Conservation (phyloP, 2,113 vertebrate species). For the Corythoichthys intestinalis region DNA sequence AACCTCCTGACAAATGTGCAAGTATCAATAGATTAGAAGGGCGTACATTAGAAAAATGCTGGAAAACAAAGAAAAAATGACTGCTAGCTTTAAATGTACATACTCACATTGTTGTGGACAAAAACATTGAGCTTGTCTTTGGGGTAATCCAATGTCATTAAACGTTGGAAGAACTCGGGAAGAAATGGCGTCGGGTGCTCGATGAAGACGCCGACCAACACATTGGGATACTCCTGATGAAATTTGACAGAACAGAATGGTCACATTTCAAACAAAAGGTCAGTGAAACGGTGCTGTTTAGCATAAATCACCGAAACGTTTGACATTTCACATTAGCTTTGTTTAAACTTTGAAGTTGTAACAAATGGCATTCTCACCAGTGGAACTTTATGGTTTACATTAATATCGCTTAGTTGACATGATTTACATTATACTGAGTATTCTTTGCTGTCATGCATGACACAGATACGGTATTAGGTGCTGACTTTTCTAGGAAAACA, state of each 20-base stretch:
- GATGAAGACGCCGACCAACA: slow-evolving; percentile 89
- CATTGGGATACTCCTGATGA: slow-evolving; percentile 82
- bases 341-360: slow-evolving; percentile 6
- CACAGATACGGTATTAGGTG: neutral
- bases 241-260: slow-evolving; percentile 38
- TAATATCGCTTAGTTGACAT: neutral
- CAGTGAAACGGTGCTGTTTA: slow-evolving; percentile 23
- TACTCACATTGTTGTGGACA: slow-evolving; percentile 93
- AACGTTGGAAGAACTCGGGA: slow-evolving; percentile 85
- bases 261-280: slow-evolving; percentile 21
- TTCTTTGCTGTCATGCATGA: neutral
- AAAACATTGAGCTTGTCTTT: slow-evolving; percentile 86
- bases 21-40: slow-evolving; percentile 26
- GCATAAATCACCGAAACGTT: slow-evolving; percentile 34
- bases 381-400: neutral
- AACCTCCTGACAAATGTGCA: slow-evolving; percentile 79
- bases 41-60: neutral
- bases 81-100: slow-evolving; percentile 20
- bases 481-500: neutral
- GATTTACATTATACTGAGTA: neutral
- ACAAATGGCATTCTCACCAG: neutral
- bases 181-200: slow-evolving; percentile 97
- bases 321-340: slow-evolving; percentile 7
- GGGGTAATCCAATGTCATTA: slow-evolving; percentile 87
- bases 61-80: neutral